Percentiles rank a stretch among this genome's conserved stretches.
These are phyloP conservation scores for Hydropotes inermis DNA, from an alignment of 2,113 vertebrate species.

Conservation along the genomic window DNA sequence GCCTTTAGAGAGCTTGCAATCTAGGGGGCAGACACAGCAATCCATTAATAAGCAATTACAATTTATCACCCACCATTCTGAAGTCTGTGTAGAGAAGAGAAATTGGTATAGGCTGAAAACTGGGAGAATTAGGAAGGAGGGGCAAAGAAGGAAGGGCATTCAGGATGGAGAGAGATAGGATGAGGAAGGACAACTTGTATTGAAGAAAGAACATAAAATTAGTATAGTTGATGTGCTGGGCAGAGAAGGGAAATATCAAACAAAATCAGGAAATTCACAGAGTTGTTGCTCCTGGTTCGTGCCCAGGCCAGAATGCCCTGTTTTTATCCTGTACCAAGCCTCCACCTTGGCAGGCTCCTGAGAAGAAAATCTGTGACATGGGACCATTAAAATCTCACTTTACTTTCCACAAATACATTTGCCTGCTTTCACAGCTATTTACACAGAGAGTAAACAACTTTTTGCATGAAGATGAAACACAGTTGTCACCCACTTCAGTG, in stretches of 20 bases:
- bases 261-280: background rate
- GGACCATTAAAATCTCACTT: background rate
- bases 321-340: background rate
- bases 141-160: background rate
- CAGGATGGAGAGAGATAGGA: background rate
- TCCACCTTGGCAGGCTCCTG: background rate
- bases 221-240: background rate
- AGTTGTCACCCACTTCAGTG: conserved; percentile 14
- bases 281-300: background rate
- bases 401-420: conserved; percentile 9
- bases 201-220: background rate
- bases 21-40: background rate
- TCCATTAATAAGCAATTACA: background rate
- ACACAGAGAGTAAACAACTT: conserved; percentile 33
- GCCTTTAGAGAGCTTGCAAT: background rate
- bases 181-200: background rate
- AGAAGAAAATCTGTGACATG: background rate
- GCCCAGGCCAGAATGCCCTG: background rate
- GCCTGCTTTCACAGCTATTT: conserved; percentile 31
- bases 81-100: background rate
- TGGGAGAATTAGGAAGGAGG: too few relatives aligned
- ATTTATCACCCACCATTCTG: background rate
- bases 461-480: background rate
- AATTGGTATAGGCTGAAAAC: background rate
- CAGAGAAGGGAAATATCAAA: background rate